Conservation (phyloP, 2,888 invertebrate genomes). For the Athrips mouffetella region DNA sequence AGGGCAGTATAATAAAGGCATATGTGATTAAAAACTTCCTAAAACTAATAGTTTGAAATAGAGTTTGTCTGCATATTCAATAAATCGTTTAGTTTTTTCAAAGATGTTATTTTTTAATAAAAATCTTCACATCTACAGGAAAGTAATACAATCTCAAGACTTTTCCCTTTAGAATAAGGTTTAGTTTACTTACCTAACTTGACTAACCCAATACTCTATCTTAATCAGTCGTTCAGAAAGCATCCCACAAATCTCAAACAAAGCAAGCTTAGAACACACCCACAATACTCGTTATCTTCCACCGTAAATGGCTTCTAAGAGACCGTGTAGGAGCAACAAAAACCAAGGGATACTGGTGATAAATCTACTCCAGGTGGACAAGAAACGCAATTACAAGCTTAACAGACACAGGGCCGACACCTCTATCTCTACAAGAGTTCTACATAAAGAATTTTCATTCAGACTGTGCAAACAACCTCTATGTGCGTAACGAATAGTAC, state of each 20-base stretch:
- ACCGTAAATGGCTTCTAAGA: slow-evolving; percentile 8
- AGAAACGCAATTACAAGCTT: slow-evolving; percentile 13
- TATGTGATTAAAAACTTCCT: no score
- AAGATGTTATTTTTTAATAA: no score
- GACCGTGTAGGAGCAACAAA: slow-evolving; percentile 5
- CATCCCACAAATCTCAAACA: slow-evolving; percentile 5
- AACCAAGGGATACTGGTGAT: slow-evolving; percentile 8
- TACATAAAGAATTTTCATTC: slow-evolving; percentile 31
- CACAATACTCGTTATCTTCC: slow-evolving; percentile 9
- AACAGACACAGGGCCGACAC: slow-evolving; percentile 37
- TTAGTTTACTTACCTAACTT: no score
- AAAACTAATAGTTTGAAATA: no score
- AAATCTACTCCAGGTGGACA: slow-evolving; percentile 13
- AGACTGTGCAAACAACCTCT: slow-evolving; percentile 21
- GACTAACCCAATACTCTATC: no score
- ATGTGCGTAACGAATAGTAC: slow-evolving; percentile 9
- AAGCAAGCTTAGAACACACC: background rate
- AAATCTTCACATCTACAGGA: no score
- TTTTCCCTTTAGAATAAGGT: no score
- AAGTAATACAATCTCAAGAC: no score
- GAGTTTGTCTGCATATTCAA: no score
- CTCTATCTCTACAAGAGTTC: slow-evolving; percentile 50
- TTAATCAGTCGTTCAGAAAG: no score
- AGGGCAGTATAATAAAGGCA: no score
- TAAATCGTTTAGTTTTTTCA: no score